phyloP scores from a whole-genome alignment of 2,113 vertebrate species.

The Onychorhynchus coronatus region DNA sequence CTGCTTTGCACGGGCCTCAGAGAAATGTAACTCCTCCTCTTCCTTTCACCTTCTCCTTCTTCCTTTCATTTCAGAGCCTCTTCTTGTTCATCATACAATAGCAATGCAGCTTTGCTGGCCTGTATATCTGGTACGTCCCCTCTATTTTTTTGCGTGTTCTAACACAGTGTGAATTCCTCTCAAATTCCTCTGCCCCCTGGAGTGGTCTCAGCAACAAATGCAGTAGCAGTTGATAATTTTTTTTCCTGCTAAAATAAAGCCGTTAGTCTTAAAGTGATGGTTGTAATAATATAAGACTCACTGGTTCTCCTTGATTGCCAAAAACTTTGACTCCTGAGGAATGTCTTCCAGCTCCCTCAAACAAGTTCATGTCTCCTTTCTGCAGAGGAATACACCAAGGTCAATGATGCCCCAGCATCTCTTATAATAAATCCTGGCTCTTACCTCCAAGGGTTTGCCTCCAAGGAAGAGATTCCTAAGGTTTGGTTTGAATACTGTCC shows the following conservation, averaged over 20 bases:
- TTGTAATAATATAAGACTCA: neutral
- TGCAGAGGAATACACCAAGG: neutral
- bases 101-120: neutral
- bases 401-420: neutral
- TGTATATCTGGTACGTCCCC: neutral
- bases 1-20: neutral
- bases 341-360: neutral
- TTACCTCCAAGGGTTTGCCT: neutral
- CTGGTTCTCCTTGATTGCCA: neutral
- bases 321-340: neutral
- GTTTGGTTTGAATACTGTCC: neutral
- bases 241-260: neutral
- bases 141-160: neutral
- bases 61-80: neutral
- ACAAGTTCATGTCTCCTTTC: neutral
- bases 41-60: neutral
- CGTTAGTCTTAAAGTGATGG: neutral
- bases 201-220: neutral
- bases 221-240: neutral
- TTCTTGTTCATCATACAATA: neutral
- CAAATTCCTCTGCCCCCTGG: neutral
- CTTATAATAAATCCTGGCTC: neutral
- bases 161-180: neutral
- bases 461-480: neutral
- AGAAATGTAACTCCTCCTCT: neutral